Evolutionary conservation across 1,140 invertebrate species (phyloP), one percentile per base, ranked within the genome.

Genomic region (Galleria mellonella): DNA sequence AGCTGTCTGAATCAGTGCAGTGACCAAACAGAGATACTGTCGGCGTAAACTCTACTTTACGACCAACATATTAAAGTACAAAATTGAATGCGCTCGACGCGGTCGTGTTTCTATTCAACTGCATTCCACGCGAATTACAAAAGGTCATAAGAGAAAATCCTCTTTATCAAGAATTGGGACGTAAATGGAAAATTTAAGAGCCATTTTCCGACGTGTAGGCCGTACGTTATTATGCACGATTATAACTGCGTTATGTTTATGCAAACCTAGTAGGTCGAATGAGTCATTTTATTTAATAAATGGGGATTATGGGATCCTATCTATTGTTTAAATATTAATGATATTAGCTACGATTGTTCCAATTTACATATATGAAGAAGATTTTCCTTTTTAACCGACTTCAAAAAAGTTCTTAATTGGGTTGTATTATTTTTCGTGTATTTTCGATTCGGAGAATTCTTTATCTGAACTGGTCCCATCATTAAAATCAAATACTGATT

Each of bases 201-300:
- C 6, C 17, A 23, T 23, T 23, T 23, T 23, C 6, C 17, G 6
- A 23, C 10, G 30, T 2, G 2, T 32, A 1, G 1, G 10, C 2
- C 9, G 30, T 23, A 6, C 6, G 2, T 47, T 43, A 50, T 52
- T 55, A 42, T 47, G 41, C 42, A 56, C 39, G 58, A 69, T 72
- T 66, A 67, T 55, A 60, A 53, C 55, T 55, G 61, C 48, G 60
- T 62, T 58, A 49, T 52, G 51, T 56, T 52, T 43, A 47, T 52
- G 44, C 50, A 57, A 62, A 43, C 52, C 49, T 45, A 39, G 48
- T 45, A 50, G 41, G 51, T 53, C 50, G 51, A 55, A 57, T 75
- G 68, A 75, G 59, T 72, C 68, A 75, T 62, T 64, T 58, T 42
- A 61, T 60, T 53, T 55, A 65, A 65, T 58, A 62, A 69, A 68